Conservation (phyloP, 2,888 invertebrate species). For the Creontiades dilutus region DNA sequence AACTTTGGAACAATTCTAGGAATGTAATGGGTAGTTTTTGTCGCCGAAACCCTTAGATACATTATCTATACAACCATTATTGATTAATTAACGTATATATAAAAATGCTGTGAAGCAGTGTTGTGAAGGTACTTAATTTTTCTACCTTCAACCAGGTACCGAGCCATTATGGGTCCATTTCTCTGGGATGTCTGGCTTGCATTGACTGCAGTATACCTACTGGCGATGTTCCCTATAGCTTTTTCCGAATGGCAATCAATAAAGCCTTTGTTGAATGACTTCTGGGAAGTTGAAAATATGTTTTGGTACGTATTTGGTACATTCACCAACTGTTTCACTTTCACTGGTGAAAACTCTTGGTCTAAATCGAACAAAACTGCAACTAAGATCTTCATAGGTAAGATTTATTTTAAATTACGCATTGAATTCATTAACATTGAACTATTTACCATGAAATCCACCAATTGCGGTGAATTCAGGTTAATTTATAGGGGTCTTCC, state of each 20-base stretch:
- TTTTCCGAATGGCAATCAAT: constrained; percentile 86
- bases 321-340: constrained; percentile 88
- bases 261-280: constrained; percentile 83
- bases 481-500: too few relatives aligned
- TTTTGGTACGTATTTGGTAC: constrained; percentile 93
- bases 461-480: too few relatives aligned
- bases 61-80: too few relatives aligned
- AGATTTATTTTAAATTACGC: constrained; percentile 71
- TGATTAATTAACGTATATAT: too few relatives aligned
- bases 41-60: too few relatives aligned
- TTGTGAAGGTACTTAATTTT: neutral
- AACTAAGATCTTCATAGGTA: constrained; percentile 86
- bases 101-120: too few relatives aligned
- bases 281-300: constrained; percentile 89
- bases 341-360: constrained; percentile 84
- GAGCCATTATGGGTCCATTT: constrained; percentile 90
- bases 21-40: too few relatives aligned
- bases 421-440: too few relatives aligned
- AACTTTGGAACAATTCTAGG: too few relatives aligned
- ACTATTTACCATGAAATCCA: too few relatives aligned
- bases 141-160: constrained; percentile 79
- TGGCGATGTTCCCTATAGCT: constrained; percentile 87
- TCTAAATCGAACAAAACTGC: constrained; percentile 84
- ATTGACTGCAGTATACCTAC: constrained; percentile 85
- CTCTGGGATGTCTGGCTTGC: constrained; percentile 90